Percentiles rank a stretch among this genome's conserved stretches.
These are phyloP conservation scores for Zygogramma bicolorata DNA, from an alignment of 2,888 invertebrate genomes.

Conservation along the genomic window DNA sequence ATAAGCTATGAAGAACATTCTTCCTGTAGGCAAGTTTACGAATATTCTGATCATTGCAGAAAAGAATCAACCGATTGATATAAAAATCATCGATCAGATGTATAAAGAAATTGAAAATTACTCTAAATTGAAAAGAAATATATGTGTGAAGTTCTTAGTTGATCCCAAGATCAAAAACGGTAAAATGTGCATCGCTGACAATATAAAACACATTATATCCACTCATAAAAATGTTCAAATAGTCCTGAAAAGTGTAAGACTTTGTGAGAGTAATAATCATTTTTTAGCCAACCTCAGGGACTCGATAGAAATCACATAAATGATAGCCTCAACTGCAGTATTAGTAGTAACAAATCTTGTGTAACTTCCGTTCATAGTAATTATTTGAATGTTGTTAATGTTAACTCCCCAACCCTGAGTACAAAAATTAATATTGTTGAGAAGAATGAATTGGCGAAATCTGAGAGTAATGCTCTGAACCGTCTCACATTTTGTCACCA, in stretches of 20 bases:
- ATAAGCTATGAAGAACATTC: slow-evolving; percentile 7
- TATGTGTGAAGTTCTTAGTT: neutral
- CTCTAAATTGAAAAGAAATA: neutral
- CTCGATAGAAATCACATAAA: slow-evolving; percentile 6
- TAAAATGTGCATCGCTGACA: slow-evolving; percentile 5
- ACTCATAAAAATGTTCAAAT: slow-evolving; percentile 12
- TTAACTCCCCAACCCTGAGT: neutral
- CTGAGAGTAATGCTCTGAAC: neutral
- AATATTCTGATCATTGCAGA: slow-evolving; percentile 14
- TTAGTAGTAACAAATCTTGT: neutral
- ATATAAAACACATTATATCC: slow-evolving; percentile 13
- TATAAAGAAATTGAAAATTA: slow-evolving; percentile 8
- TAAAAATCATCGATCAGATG: slow-evolving; percentile 6
- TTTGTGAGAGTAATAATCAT: neutral
- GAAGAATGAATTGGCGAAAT: neutral
- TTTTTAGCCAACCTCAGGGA: slow-evolving; percentile 9
- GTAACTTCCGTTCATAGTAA: neutral
- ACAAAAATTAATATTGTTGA: neutral
- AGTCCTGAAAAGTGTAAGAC: slow-evolving; percentile 14
- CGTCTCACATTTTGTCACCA: neutral
- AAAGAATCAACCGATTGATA: slow-evolving; percentile 15
- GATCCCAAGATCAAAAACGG: slow-evolving; percentile 13
- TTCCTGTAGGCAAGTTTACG: slow-evolving; percentile 4
- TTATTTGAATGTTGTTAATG: neutral
- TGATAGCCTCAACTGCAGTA: slow-evolving; percentile 8